Percentiles rank a stretch among this genome's conserved stretches.
These are phyloP conservation scores for Hymenochirus boettgeri DNA, from an alignment of 2,113 vertebrate genomes.

Conservation along the genomic window DNA sequence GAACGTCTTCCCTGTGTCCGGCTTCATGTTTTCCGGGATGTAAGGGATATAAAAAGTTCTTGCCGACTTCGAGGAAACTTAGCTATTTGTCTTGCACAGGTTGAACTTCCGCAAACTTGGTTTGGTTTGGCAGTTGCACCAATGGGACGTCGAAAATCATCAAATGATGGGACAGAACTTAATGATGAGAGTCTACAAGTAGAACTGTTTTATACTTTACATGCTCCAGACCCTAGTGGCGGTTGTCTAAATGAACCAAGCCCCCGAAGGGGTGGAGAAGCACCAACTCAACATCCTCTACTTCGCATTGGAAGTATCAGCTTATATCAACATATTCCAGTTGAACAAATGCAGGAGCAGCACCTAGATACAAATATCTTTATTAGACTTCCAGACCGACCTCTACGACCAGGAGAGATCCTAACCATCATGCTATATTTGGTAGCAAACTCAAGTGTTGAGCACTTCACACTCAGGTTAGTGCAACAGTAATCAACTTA, in stretches of 20 bases:
- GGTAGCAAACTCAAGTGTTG: constrained; percentile 86
- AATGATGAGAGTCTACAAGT: constrained; percentile 75
- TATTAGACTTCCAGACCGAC: constrained; percentile 83
- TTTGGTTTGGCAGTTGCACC: constrained; percentile 71
- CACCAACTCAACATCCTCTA: constrained; percentile 85
- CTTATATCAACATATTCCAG: constrained; percentile 74
- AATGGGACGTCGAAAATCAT: constrained; percentile 70
- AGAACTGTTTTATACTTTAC: constrained; percentile 91
- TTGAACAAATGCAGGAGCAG: constrained; percentile 82
- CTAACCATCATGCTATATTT: constrained; percentile 83
- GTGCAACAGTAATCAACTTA: too few relatives aligned
- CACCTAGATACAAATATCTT: constrained; percentile 84
- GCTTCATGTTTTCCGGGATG: constrained; percentile 85
- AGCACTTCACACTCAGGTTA: constrained; percentile 96
- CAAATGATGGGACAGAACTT: constrained; percentile 65
- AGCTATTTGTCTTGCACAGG: constrained; percentile 87
- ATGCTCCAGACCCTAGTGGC: constrained; percentile 66
- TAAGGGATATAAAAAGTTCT: constrained; percentile 83
- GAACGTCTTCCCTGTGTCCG: constrained; percentile 87
- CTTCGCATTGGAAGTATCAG: constrained; percentile 93
- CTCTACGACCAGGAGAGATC: constrained; percentile 84
- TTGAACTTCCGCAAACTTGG: constrained; percentile 85
- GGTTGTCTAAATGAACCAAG: constrained; percentile 69
- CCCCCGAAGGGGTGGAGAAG: constrained; percentile 56
- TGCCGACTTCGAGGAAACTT: constrained; percentile 83